These are phyloP conservation scores for Labeo rohita DNA, from an alignment of 2,113 vertebrate genomes.

Conservation along the genomic window DNA sequence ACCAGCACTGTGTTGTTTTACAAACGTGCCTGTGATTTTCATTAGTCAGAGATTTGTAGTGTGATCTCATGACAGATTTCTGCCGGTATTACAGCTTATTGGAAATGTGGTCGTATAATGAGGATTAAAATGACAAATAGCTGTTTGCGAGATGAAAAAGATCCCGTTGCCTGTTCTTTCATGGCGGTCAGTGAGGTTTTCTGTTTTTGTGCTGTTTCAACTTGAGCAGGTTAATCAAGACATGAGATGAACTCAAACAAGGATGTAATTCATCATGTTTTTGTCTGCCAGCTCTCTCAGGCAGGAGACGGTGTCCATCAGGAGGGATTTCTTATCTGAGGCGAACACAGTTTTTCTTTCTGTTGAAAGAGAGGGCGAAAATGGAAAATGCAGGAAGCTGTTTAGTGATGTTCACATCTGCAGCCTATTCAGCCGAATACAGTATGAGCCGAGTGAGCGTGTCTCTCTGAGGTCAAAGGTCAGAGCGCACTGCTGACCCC, in stretches of 20 bases:
- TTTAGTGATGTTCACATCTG: conserved; percentile 65
- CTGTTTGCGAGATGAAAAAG: background rate
- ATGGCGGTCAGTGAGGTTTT: background rate
- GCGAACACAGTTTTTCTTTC: conserved; percentile 13
- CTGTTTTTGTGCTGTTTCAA: background rate
- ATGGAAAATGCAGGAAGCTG: conserved; percentile 45
- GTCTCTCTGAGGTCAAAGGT: conserved; percentile 61
- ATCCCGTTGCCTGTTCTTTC: background rate
- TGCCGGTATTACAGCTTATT: background rate
- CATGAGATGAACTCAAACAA: background rate
- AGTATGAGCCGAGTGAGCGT: conserved; percentile 53
- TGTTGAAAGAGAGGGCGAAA: background rate
- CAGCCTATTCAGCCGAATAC: conserved; percentile 60
- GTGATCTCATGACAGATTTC: background rate
- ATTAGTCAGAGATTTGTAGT: background rate
- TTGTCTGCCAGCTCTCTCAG: background rate
- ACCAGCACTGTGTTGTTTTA: background rate
- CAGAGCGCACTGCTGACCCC: conserved; percentile 59
- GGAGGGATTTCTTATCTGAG: conserved; percentile 54
- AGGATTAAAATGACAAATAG: background rate
- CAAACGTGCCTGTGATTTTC: background rate
- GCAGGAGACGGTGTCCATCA: conserved; percentile 4
- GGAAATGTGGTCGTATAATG: background rate
- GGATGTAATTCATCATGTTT: background rate
- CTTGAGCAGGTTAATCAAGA: background rate